A percentile compares a stretch with the other conserved stretches of the same genome.
phyloP scores from a whole-genome alignment of 2,888 invertebrate species.

The Hipparchia sbordonii region DNA sequence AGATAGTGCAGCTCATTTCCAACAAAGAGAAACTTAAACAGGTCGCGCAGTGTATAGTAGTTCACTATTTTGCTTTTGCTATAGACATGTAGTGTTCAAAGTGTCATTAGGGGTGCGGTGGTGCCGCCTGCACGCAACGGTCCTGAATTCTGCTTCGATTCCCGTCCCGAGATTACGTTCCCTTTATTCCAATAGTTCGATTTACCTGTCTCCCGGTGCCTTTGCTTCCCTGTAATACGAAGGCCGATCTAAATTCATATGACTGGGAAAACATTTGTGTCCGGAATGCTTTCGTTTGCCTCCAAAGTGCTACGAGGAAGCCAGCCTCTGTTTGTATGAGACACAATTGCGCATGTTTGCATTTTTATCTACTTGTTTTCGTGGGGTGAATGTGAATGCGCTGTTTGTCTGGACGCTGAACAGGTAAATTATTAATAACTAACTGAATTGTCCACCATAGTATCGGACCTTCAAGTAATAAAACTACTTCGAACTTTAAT shows the following conservation, averaged over 20 bases:
- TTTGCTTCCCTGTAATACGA: conserved; percentile 71
- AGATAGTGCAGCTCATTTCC: conserved; percentile 38
- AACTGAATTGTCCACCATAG: conserved; percentile 14
- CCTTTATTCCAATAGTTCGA: conserved; percentile 65
- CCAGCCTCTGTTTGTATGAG: conserved; percentile 70
- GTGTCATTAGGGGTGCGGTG: conserved; percentile 37
- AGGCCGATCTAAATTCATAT: conserved; percentile 79
- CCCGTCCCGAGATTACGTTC: conserved; percentile 52
- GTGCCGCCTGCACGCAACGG: conserved; percentile 52
- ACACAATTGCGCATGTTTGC: conserved; percentile 80
- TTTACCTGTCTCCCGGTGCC: conserved; percentile 68
- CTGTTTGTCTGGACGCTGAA: conserved; percentile 69
- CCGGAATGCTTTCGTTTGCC: conserved; percentile 63
- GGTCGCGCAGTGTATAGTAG: conserved; percentile 25
- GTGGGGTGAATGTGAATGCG: conserved; percentile 78
- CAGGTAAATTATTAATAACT: conserved; percentile 60
- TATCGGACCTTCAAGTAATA: neutral
- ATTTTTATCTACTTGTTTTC: conserved; percentile 81
- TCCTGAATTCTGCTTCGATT: conserved; percentile 41
- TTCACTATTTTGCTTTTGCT: conserved; percentile 35
- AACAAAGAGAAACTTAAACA: conserved; percentile 36
- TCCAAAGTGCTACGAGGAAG: conserved; percentile 47
- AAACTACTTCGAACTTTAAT: neutral
- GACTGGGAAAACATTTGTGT: conserved; percentile 75
- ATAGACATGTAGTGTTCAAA: conserved; percentile 28